Base-by-base conservation (phyloP, 2,797 vertebrate species). In the Cacajao melanocephalus region DNA sequence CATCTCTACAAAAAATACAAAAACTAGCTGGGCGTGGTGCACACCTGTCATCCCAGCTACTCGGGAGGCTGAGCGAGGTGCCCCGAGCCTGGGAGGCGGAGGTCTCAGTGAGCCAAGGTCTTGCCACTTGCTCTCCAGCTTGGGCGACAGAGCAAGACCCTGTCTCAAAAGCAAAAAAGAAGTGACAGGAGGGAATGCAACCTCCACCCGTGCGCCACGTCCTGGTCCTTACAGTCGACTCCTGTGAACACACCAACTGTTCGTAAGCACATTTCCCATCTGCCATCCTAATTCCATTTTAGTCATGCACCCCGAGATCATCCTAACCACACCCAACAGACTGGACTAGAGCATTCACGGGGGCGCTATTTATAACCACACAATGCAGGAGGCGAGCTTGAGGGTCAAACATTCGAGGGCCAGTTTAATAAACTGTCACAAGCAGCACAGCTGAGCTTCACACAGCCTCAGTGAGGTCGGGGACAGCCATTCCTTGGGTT, bases 301-400 rank as follows among this genome's bases (percentile, higher is more conserved):
- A 15, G 67, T 26, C 70, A 5, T 0, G 0, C 0, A 0, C 39
- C 80, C 28, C 7, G 22, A 8, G 41, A 13, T 3, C 44, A 58
- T 14, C 36, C 85, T 36, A 11, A 52, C 24, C 55, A 55, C 80
- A 13, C 5, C 39, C 10, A 1, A 6, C 39, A 22, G 22, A 0
- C 3, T 4, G 30, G 20, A 7, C 0, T 0, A 26, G 0, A 7
- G 3, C 20, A 2, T 7, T 33, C 4, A 0, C 44, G 0, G 20
- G 0, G 1, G 14, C 3, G 6, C 84, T 14, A 7, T 33, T 48
- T 22, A 11, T 12, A n/a, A 70, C 36, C 90, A 55, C 57, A 28
- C 1, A 33, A 36, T 15, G 58, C 67, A 72, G 83, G 73, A 72
- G 33, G 82, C 11, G 0, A 33, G 64, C 19, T 3, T 5, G 17